Conservation (phyloP, 53 echinoderm and acorn worm species). For the Pentamera pediparva region DNA sequence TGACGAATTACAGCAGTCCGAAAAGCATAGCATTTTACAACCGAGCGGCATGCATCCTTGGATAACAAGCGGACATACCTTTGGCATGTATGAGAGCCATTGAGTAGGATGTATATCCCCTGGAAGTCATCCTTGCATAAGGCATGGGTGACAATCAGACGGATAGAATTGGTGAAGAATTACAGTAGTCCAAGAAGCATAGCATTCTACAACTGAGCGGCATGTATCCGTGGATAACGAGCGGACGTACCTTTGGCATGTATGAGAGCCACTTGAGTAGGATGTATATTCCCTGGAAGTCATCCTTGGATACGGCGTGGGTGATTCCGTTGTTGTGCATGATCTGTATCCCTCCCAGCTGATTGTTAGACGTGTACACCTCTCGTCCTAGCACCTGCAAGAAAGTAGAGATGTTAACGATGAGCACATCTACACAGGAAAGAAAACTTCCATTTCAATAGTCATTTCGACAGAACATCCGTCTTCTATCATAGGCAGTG, state of each 20-base stretch:
- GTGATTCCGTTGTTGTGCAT: slow-evolving; percentile 95
- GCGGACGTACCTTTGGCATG: slow-evolving; percentile 85
- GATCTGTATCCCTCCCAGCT: slow-evolving; percentile 87
- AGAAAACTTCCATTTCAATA: not conserved
- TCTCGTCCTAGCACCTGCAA: slow-evolving; percentile 77
- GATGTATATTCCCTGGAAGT: slow-evolving; percentile 66
- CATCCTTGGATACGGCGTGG: slow-evolving; percentile 63
- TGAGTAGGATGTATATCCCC: slow-evolving; percentile 66
- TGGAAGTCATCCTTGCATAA: slow-evolving; percentile 70
- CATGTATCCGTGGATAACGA: not conserved
- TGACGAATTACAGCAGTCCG: too few species aligned
- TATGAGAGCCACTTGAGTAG: slow-evolving; percentile 90
- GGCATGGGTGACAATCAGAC: slow-evolving; percentile 65
- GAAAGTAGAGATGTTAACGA: too few species aligned
- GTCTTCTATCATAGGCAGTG: too few species aligned
- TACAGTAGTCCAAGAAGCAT: too few species aligned
- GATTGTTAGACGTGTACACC: slow-evolving; percentile 95
- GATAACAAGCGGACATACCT: too few species aligned
- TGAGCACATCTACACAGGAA: not conserved
- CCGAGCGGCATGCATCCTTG: too few species aligned
- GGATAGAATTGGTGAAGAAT: too few species aligned
- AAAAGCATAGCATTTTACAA: too few species aligned
- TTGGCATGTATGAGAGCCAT: slow-evolving; percentile 98
- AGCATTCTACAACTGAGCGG: too few species aligned
- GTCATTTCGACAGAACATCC: too few species aligned